These are phyloP conservation scores for Zaprionus kolodkinae DNA, from an alignment of 1,140 invertebrate species.

Conservation along the genomic window DNA sequence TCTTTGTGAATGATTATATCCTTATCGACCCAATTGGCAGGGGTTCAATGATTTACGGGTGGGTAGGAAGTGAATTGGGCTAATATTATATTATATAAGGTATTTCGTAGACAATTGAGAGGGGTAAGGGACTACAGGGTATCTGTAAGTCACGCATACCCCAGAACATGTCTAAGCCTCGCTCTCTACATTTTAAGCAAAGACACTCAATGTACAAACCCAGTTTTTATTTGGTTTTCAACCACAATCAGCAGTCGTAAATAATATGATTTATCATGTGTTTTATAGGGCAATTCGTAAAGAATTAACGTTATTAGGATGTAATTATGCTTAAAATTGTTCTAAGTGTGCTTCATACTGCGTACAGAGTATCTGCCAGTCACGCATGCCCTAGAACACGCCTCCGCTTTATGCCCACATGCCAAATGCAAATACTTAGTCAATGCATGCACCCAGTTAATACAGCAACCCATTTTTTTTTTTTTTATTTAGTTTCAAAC, in stretches of 20 bases:
- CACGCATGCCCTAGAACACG: background rate
- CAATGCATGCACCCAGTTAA: background rate
- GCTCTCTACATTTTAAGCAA: no score
- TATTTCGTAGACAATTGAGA: no score
- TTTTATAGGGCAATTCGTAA: no score
- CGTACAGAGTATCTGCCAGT: background rate
- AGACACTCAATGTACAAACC: no score
- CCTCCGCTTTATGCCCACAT: background rate
- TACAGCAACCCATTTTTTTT: background rate
- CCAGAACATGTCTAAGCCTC: background rate
- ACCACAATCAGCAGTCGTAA: no score
- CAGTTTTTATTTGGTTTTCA: no score
- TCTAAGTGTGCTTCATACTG: no score
- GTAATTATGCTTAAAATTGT: no score
- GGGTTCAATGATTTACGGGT: background rate
- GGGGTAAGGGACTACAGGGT: background rate
- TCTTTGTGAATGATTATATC: slow-evolving; percentile 11
- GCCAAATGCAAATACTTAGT: background rate
- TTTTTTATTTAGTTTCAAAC: slow-evolving; percentile 21
- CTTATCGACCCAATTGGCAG: slow-evolving; percentile 11
- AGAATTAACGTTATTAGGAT: no score
- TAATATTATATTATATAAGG: no score
- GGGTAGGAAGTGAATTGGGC: background rate
- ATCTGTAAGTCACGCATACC: background rate
- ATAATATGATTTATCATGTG: no score